These are phyloP conservation scores for Dorcus hopei DNA, from an alignment of 2,888 invertebrate genomes.

Conservation along the genomic window DNA sequence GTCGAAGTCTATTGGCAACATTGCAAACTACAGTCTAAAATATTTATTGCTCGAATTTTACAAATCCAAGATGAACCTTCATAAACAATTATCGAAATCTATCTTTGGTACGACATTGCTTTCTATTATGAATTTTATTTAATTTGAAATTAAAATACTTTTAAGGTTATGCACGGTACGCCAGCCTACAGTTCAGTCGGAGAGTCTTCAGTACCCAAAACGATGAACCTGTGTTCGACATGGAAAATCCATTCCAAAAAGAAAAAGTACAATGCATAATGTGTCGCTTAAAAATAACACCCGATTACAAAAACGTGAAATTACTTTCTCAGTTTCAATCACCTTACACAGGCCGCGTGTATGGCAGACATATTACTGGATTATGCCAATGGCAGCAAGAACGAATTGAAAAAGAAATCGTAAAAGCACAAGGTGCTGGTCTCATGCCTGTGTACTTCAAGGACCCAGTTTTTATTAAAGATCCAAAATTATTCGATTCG, in stretches of 20 bases:
- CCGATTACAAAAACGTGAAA: constrained; percentile 88
- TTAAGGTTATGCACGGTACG: too few species aligned
- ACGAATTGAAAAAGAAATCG: constrained; percentile 69
- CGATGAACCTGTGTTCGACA: constrained; percentile 56
- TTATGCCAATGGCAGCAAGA: constrained; percentile 81
- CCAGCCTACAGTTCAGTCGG: too few species aligned
- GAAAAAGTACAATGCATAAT: constrained; percentile 73
- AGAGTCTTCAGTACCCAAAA: constrained; percentile 1
- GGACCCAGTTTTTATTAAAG: constrained; percentile 73
- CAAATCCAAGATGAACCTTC: too few species aligned
- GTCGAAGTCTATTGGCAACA: too few species aligned
- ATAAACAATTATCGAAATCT: too few species aligned
- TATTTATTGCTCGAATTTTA: too few species aligned
- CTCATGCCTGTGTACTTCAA: constrained; percentile 83
- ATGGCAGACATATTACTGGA: constrained; percentile 91
- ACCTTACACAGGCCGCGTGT: constrained; percentile 88
- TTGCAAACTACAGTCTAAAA: too few species aligned
- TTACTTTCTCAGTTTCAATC: constrained; percentile 95
- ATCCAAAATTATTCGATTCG: constrained; percentile 89
- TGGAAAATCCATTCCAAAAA: constrained; percentile 78
- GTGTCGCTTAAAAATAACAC: constrained; percentile 76
- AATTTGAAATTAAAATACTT: too few species aligned
- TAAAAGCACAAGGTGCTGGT: constrained; percentile 72
- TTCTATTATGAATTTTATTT: too few species aligned
- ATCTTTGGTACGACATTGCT: too few species aligned